Evolutionary conservation across 1,140 invertebrate genomes (phyloP), one percentile per base, ranked within the genome.

Genomic region (Whitmania pigra): DNA sequence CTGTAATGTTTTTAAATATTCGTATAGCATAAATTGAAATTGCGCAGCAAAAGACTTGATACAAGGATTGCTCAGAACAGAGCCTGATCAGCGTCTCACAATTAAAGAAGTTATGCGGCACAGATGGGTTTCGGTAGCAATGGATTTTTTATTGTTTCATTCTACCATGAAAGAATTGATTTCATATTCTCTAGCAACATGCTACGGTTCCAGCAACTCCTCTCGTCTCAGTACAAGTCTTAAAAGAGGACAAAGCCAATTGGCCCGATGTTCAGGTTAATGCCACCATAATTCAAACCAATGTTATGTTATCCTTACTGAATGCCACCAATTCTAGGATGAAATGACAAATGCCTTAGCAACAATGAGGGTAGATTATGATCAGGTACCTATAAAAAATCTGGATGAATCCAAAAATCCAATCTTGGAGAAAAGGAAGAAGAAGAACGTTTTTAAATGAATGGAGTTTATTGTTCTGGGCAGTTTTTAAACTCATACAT

Each of bases 291-390:
- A 7, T 25, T 63, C 18, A 11, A 63, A 63, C 7, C 20, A 17
- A 18, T 31, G 57, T 13, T n/a, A 63, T 63, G 22, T 7, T 7
- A 63, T 18, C 9, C 18, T 63, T 63, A 25, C 29, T 25, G 2
- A 63, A 63, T 25, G 29, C 18, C 22, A 63, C 22, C 22, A 20
- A 63, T 25, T 31, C 11, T 18, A 98, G 86, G 94, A 98, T 82
- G 94, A 98, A 84, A 97, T 98, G 93, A 95, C 90, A 0, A 88
- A 93, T 72, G 96, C 94, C 0, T 83, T 98, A 54, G 93, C 93
- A 53, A 94, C 93, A 69, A 98, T 98, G 94, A 85, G 95, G 70
- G 91, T 96, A 0, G 93, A 95, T 79, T 94, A 93, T 79, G 93
- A 96, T 81, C 88, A 87, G 71, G 75, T 92, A 60, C 89, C 90